Conservation (phyloP, 2,888 invertebrate species). For the Aphrophora alni region DNA sequence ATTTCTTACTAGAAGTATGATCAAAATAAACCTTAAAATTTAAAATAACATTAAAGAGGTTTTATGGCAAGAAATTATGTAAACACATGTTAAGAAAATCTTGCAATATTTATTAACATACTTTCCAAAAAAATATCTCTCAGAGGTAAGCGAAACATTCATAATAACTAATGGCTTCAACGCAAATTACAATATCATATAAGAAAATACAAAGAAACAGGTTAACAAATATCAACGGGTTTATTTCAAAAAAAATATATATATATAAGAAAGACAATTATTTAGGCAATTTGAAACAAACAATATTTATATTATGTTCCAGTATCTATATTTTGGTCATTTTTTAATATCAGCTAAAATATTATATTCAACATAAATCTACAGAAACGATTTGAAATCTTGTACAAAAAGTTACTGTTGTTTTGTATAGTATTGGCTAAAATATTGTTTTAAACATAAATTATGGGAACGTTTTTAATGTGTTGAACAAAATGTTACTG, state of each 20-base stretch:
- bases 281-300: neutral
- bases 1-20: no score
- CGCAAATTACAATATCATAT: neutral
- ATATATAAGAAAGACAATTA: neutral
- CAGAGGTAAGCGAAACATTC: neutral
- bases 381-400: neutral
- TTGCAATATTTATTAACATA: no score
- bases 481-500: constrained; percentile 26
- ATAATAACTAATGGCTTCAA: neutral
- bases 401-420: neutral
- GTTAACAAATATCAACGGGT: neutral
- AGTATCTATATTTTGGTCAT: neutral
- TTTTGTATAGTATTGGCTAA: neutral
- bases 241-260: neutral
- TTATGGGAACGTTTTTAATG: neutral
- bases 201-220: neutral
- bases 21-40: no score
- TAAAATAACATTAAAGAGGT: no score
- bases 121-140: neutral
- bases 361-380: neutral
- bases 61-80: no score
- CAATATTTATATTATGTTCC: neutral
- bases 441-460: neutral
- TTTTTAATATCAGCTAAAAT: no score
- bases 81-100: no score